Evolutionary conservation across 2,113 vertebrate species (phyloP), one percentile per base, ranked within the genome.

Genomic region (Oncorhynchus tshawytscha): DNA sequence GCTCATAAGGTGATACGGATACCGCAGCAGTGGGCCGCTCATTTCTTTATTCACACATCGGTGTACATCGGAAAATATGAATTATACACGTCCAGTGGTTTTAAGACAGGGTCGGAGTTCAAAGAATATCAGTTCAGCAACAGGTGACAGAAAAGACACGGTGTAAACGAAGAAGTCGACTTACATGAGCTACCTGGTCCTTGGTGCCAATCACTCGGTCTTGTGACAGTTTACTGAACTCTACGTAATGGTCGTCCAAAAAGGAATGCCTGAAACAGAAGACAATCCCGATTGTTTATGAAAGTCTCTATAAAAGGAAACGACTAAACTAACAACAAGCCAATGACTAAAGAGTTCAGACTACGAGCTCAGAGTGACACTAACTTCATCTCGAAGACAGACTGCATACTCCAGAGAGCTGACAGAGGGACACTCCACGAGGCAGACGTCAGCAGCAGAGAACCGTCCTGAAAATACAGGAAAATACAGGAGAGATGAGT

Each of bases 151-250:
- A 45, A 11, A 45, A 45, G 8, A 45, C 39, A 11, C 2, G 2
- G 39, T 45, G 9, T 45, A 45, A 45, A 34, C 5, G 9, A 45
- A 9, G 39, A 45, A 7, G 9, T 11, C 2, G 20, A 95, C 97
- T 93, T 88, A 97, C 97, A 69, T 98, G 96, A 69, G 97, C 97
- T 22, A 96, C 92, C 75, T 98, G 96, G 78, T 97, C 97, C 86
- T 98, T 96, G 70, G 97, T 99, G 85, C 97, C 97, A 78, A 99
- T 96, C 85, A 98, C 96, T 76, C 96, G 88, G 85, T 99, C 97
- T 91, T 99, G 97, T 88, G 94, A 97, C 71, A 96, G 95, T 90
- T 98, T 99, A 89, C 97, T 99, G 93, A 99, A 99, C 88, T 99
- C 97, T 67, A 99, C 96, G 70, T 98, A 96, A 83, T 99, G 95